These are phyloP conservation scores for Falco peregrinus DNA, from an alignment of 2,797 vertebrate species.

Conservation along the genomic window DNA sequence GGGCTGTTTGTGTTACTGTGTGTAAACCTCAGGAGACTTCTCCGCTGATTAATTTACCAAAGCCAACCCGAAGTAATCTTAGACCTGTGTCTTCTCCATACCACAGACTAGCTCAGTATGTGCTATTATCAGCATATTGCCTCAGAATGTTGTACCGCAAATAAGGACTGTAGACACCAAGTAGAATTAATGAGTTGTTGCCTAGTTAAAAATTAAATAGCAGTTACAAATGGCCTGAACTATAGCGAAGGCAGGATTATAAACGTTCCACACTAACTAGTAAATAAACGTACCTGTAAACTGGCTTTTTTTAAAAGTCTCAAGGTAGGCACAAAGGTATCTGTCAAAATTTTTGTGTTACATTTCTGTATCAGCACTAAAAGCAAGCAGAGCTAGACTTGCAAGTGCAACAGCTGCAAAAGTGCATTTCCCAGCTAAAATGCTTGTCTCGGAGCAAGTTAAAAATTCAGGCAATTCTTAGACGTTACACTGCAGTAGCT, in stretches of 20 bases:
- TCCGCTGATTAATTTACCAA: conserved; percentile 1
- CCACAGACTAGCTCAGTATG: background rate
- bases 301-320: background rate
- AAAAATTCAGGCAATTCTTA: background rate
- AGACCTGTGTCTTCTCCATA: background rate
- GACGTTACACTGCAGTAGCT: background rate
- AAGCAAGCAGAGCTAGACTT: background rate
- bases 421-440: background rate
- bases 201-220: conserved; percentile 44
- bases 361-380: background rate
- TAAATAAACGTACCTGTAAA: background rate
- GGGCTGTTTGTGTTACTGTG: background rate
- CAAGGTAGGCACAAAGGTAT: background rate
- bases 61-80: background rate
- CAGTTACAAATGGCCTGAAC: conserved; percentile 4
- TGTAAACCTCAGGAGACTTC: conserved; percentile 8
- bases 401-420: background rate
- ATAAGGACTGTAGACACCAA: background rate
- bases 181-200: conserved; percentile 38
- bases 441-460: background rate
- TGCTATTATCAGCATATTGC: conserved; percentile 22
- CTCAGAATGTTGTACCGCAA: background rate
- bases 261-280: background rate
- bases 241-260: background rate
- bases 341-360: background rate